Conservation (phyloP, 2,888 invertebrate genomes). For the Papilio protenor region DNA sequence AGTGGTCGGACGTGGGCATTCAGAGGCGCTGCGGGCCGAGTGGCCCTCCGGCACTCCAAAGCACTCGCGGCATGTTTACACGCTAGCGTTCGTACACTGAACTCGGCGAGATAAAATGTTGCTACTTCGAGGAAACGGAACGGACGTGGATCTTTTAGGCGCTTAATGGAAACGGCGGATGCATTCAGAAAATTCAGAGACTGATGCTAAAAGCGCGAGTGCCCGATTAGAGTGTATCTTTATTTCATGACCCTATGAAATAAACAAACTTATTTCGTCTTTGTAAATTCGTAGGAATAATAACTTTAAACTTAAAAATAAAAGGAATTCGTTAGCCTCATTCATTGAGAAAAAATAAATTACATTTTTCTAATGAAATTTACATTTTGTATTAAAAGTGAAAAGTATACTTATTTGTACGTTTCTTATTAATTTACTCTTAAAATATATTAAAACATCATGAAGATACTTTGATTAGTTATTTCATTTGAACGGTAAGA, state of each 20-base stretch:
- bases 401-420: constrained; percentile 6
- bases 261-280: constrained; percentile 9
- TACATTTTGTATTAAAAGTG: constrained; percentile 1
- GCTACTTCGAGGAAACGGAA: constrained; percentile 72
- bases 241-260: constrained; percentile 23
- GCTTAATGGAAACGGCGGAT: constrained; percentile 57
- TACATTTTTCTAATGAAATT: constrained; percentile 3
- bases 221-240: constrained; percentile 24
- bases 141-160: constrained; percentile 59
- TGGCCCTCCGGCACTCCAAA: constrained; percentile 48
- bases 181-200: constrained; percentile 48
- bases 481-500: constrained; percentile 15
- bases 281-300: neutral
- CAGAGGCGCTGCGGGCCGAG: constrained; percentile 46
- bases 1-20: constrained; percentile 49
- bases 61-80: constrained; percentile 59
- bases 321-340: neutral
- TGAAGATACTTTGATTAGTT: neutral
- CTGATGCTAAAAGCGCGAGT: constrained; percentile 49
- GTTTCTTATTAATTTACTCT: neutral
- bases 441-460: neutral
- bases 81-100: constrained; percentile 69
- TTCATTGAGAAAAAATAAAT: neutral
- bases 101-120: constrained; percentile 70
- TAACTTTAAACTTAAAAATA: neutral